phyloP scores from a whole-genome alignment of 2,888 invertebrate species.

The Hydropsyche betteni region DNA sequence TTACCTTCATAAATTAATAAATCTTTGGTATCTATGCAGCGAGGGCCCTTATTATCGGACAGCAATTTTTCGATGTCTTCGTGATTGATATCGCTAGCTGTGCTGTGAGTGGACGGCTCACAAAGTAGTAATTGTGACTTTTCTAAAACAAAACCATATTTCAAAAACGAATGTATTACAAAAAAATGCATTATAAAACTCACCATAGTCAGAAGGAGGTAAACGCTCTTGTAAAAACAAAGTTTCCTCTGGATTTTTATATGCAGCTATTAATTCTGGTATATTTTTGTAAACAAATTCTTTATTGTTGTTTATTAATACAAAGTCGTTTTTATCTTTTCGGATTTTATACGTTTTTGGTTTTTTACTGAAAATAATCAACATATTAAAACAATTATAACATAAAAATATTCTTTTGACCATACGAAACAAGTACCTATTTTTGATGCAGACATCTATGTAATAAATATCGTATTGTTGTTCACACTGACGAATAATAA shows the following conservation, averaged over 20 bases:
- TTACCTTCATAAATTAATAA: slow-evolving; percentile 74
- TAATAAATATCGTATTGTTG: slow-evolving; percentile 81
- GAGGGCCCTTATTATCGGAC: slow-evolving; percentile 69
- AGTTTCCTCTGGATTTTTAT: slow-evolving; percentile 69
- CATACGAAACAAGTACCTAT: slow-evolving; percentile 63
- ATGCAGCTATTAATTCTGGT: slow-evolving; percentile 69
- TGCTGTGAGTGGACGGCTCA: slow-evolving; percentile 68
- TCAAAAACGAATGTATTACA: not conserved
- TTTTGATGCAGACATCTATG: slow-evolving; percentile 82
- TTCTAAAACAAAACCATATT: slow-evolving; percentile 61
- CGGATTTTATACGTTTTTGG: slow-evolving; percentile 75
- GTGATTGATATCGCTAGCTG: slow-evolving; percentile 62
- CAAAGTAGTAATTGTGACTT: slow-evolving; percentile 76
- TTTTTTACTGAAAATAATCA: slow-evolving; percentile 61
- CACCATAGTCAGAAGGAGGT: slow-evolving; percentile 89
- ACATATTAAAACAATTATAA: slow-evolving; percentile 42
- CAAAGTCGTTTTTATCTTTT: slow-evolving; percentile 58
- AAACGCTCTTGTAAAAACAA: slow-evolving; percentile 78
- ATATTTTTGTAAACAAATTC: slow-evolving; percentile 69
- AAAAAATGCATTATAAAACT: slow-evolving; percentile 48
- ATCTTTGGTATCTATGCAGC: slow-evolving; percentile 74
- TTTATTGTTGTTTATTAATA: slow-evolving; percentile 63
- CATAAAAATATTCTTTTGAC: too few relatives aligned
- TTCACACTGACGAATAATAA: slow-evolving; percentile 84
- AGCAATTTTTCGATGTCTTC: slow-evolving; percentile 63